Evolutionary conservation across 2,113 vertebrate species (phyloP).

Genomic region (Neotoma lepida): DNA sequence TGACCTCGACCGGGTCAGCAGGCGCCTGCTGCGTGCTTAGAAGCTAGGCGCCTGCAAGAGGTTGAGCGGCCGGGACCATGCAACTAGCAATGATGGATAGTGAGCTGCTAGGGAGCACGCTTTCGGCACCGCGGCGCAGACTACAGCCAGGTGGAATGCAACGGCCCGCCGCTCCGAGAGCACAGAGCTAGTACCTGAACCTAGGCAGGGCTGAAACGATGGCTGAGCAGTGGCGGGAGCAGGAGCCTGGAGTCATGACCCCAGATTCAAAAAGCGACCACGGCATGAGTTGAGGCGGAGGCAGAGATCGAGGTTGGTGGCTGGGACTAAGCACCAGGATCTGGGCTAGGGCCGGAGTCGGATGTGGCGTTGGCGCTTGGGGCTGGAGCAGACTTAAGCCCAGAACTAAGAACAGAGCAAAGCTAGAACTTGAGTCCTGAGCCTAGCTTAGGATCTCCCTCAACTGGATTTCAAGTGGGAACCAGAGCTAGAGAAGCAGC

Average conservation of each 20-base stretch:
- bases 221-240: neutral
- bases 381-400: neutral
- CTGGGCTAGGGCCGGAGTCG: neutral
- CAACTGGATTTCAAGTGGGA: neutral
- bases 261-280: neutral
- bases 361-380: neutral
- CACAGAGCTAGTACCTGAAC: neutral
- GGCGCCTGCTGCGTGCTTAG: neutral
- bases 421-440: neutral
- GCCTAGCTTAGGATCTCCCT: neutral
- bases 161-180: fast-evolving
- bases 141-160: neutral
- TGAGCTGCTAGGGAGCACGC: neutral
- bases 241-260: neutral
- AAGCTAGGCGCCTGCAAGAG: fast-evolving
- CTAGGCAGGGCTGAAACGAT: neutral
- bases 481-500: neutral
- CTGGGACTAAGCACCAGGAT: neutral
- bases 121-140: neutral
- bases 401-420: neutral
- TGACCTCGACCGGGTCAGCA: constrained; percentile 54
- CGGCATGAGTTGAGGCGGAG: neutral
- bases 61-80: neutral
- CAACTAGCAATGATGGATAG: fast-evolving
- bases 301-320: neutral